Base-by-base conservation (phyloP, 2,797 vertebrate species). In the Sebastes itinus region DNA sequence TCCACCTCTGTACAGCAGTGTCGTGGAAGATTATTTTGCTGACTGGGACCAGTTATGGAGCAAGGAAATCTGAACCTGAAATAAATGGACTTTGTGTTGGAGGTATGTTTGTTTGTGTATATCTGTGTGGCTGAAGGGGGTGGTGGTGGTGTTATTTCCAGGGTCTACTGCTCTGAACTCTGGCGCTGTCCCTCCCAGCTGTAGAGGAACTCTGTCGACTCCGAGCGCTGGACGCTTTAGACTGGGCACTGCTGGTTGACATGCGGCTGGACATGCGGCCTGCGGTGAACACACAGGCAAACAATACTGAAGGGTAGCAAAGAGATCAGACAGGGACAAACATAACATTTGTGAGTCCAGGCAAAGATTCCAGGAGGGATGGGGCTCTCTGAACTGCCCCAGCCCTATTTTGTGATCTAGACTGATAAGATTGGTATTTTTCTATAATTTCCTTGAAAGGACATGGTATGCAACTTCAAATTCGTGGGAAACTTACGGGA, bases 101-200 rank as follows among this genome's bases (percentile, higher is more conserved):
- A 85, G 78, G 88, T 85, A 71, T 69, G 68, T 75, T 35, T 65
- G 67, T 58, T 30, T 20, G 13, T 23, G n/a, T 58, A 10, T 2
- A 5, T 64, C 4, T 58, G 58, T 27, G 59, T 18, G 18, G 28
- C 5, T n/a, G 42, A 27, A 6, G 23, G 4, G 0, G 54, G 52
- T 22, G 33, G 1, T 38, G 59, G 14, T 4, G 52, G 46, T 2
- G 28, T 92, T 82, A 99, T 95, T 97, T 99, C 98, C 98, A 99
- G 0, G 97, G 97, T 75, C 94, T 95, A 78, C 95, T 95, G 90
- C 95, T 93, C 66, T 92, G 91, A 0, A 91, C 87, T 12, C 95
- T 93, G 82, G 91, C 0, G 33, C 89, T 70, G 1, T 80, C n/a
- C 2, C 80, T 90, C 61, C 79, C 84, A 2, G 93, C 11, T 0